phyloP scores from a whole-genome alignment of 1,140 invertebrate species.

The Rhizoglyphus robini region DNA sequence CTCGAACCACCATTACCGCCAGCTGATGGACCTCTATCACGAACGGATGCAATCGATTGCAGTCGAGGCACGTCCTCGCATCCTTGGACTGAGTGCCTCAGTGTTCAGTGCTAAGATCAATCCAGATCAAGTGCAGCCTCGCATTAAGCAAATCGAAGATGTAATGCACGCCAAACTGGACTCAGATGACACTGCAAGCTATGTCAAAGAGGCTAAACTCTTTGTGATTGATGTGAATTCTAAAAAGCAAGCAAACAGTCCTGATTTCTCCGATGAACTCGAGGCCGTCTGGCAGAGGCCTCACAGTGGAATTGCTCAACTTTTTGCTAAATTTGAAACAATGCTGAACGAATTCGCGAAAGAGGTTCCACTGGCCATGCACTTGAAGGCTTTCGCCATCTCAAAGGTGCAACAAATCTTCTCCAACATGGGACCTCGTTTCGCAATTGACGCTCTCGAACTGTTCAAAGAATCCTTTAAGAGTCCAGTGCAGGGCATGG shows the following conservation, averaged over 20 bases:
- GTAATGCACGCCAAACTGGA: neutral
- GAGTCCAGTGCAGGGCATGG: neutral
- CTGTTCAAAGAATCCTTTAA: neutral
- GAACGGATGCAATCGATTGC: slow-evolving; percentile 54
- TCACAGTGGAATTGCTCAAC: too few relatives aligned
- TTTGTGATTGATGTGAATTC: neutral
- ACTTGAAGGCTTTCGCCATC: too few relatives aligned
- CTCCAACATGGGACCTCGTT: neutral
- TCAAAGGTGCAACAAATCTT: neutral
- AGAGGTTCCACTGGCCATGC: too few relatives aligned
- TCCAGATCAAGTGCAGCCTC: slow-evolving; percentile 28
- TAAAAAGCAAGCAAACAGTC: too few relatives aligned
- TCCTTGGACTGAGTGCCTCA: slow-evolving; percentile 49
- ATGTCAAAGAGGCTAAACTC: neutral
- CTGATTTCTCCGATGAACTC: neutral
- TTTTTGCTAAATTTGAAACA: too few relatives aligned
- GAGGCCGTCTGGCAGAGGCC: too few relatives aligned
- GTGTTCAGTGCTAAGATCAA: slow-evolving; percentile 32
- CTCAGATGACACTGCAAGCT: neutral
- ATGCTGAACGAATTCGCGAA: too few relatives aligned
- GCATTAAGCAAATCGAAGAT: neutral
- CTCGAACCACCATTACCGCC: slow-evolving; percentile 49
- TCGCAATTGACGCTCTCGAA: neutral
- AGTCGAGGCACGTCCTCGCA: slow-evolving; percentile 38
- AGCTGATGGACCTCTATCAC: too few relatives aligned